Percentiles rank a stretch among this genome's conserved stretches.
Evolutionary conservation across 2,888 invertebrate species (phyloP).

Genomic region (Smittia sp.): DNA sequence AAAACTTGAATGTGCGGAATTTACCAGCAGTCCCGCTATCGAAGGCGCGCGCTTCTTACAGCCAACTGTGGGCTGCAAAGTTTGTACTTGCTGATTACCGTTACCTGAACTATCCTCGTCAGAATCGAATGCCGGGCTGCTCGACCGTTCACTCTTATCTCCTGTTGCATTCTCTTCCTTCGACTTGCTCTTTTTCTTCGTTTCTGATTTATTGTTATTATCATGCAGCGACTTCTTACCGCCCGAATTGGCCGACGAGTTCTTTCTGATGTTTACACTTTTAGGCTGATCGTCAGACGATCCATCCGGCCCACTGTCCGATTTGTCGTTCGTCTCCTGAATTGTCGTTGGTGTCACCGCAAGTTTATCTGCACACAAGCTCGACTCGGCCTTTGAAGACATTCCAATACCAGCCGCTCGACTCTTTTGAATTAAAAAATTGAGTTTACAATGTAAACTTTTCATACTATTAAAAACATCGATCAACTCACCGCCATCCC

Average conservation of each 20-base stretch:
- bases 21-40: slow-evolving; percentile 52
- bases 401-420: slow-evolving; percentile 82
- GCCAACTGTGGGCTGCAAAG: slow-evolving; percentile 49
- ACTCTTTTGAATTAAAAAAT: slow-evolving; percentile 54
- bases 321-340: slow-evolving; percentile 27
- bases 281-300: slow-evolving; percentile 42
- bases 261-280: slow-evolving; percentile 62
- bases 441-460: too few relatives aligned
- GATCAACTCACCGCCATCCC: slow-evolving; percentile 66
- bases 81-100: slow-evolving; percentile 50
- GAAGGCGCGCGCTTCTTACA: slow-evolving; percentile 50
- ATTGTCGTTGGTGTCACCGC: slow-evolving; percentile 32
- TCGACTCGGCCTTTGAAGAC: slow-evolving; percentile 68
- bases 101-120: slow-evolving; percentile 81
- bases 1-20: slow-evolving; percentile 42
- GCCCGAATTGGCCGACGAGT: slow-evolving; percentile 60
- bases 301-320: slow-evolving; percentile 29
- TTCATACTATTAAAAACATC: neutral
- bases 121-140: slow-evolving; percentile 91
- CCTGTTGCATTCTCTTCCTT: slow-evolving; percentile 55
- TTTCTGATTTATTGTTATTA: slow-evolving; percentile 54
- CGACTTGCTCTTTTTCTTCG: slow-evolving; percentile 48
- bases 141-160: slow-evolving; percentile 78
- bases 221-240: slow-evolving; percentile 53
- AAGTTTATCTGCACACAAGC: slow-evolving; percentile 19